Conservation (phyloP, 2,113 vertebrate species). For the Periophthalmus modestus region DNA sequence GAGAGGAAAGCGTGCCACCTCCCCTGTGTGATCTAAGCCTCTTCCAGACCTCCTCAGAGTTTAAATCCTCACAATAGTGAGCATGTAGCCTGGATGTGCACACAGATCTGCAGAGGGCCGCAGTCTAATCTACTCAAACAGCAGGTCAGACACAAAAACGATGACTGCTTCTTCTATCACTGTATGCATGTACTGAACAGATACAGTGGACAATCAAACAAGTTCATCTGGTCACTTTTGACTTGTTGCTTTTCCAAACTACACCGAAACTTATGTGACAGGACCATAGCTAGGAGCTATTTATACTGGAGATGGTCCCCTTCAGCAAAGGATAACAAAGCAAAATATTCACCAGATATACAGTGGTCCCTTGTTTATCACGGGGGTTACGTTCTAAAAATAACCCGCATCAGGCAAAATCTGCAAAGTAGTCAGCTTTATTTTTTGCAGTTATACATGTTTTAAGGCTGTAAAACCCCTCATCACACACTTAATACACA, state of each 20-base stretch:
- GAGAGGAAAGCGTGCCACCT: background rate
- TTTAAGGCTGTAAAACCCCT: too few species aligned
- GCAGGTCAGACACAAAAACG: constrained; percentile 41
- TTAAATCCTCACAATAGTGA: constrained; percentile 16
- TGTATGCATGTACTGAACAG: constrained; percentile 8
- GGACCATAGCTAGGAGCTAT: background rate
- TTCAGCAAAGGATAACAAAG: constrained; percentile 17
- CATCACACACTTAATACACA: too few species aligned
- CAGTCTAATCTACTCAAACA: constrained; percentile 41
- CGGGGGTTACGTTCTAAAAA: too few species aligned
- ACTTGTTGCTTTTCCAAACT: too few species aligned
- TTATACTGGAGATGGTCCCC: constrained; percentile 12
- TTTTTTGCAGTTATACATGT: too few species aligned
- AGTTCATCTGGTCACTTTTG: constrained; percentile 11
- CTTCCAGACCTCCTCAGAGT: constrained; percentile 14
- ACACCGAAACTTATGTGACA: constrained; percentile 23
- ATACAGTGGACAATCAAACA: constrained; percentile 15
- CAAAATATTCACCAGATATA: background rate
- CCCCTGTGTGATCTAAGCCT: background rate
- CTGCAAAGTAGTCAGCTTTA: too few species aligned
- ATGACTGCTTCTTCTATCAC: constrained; percentile 40
- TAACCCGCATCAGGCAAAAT: too few species aligned
- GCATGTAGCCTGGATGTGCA: constrained; percentile 9
- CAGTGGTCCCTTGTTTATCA: too few species aligned
- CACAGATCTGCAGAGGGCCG: constrained; percentile 1